Percentiles rank a stretch among this genome's conserved stretches.
These are phyloP conservation scores for Bradypus variegatus DNA, from an alignment of 2,797 vertebrate genomes.

Conservation along the genomic window DNA sequence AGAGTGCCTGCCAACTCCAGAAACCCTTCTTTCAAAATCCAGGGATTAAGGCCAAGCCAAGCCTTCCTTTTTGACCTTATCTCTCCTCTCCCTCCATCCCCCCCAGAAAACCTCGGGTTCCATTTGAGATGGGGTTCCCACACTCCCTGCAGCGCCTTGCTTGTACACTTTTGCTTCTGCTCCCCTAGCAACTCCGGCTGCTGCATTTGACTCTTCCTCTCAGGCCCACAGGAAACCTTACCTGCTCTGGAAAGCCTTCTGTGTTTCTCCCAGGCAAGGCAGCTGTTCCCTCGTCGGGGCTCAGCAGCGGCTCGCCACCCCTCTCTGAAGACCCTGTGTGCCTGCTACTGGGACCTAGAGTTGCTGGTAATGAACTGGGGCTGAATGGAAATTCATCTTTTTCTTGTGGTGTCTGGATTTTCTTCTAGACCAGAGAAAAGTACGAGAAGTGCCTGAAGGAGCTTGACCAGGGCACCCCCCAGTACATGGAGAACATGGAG, in stretches of 20 bases:
- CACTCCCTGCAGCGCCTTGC: not conserved
- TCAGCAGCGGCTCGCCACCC: not conserved
- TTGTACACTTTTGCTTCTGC: not conserved
- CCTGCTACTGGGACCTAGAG: not conserved
- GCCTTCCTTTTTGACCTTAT: not conserved
- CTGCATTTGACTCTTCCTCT: not conserved
- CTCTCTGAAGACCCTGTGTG: not conserved
- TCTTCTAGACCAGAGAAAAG: slow-evolving; percentile 87
- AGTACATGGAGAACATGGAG: slow-evolving; percentile 99
- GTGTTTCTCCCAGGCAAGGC: no score
- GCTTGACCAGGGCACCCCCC: slow-evolving; percentile 88
- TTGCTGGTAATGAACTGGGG: not conserved
- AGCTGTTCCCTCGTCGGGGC: no score
- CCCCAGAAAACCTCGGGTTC: not conserved
- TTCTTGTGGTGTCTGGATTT: accelerated
- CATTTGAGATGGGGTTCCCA: not conserved
- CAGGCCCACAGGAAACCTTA: not conserved
- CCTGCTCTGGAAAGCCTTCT: not conserved
- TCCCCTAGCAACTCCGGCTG: not conserved
- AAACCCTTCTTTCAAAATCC: not conserved
- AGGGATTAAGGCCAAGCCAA: not conserved
- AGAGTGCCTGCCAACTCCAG: not conserved
- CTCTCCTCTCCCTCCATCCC: not conserved
- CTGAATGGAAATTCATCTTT: not conserved
- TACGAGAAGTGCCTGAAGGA: slow-evolving; percentile 93